Percentiles rank a stretch among this genome's conserved stretches.
phyloP scores from a whole-genome alignment of 2,797 vertebrate species.

The Darevskia mixta region DNA sequence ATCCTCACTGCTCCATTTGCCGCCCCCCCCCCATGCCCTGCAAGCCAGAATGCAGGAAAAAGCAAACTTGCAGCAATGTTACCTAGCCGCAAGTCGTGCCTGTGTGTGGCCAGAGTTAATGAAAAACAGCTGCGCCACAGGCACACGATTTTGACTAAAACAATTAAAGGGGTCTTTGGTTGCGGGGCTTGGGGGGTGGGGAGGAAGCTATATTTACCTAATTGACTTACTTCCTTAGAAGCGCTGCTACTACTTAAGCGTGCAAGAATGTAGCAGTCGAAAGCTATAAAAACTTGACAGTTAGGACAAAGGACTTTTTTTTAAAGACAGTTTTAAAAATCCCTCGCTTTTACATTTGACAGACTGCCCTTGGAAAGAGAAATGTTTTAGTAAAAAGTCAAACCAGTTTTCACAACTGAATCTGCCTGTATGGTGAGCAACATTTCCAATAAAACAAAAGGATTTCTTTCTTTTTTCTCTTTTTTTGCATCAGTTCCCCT shows the following conservation, averaged over 20 bases:
- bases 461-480: no score
- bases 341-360: neutral
- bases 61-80: conserved; percentile 36
- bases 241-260: conserved; percentile 49
- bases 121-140: conserved; percentile 51
- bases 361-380: neutral
- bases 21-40: no score
- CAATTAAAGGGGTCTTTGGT: conserved; percentile 54
- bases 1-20: neutral
- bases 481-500: no score
- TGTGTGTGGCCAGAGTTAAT: conserved; percentile 47
- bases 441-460: neutral
- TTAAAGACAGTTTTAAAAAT: neutral
- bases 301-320: neutral
- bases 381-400: neutral
- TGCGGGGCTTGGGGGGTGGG: conserved; percentile 31
- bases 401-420: neutral
- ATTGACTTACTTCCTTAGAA: conserved; percentile 43
- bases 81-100: neutral
- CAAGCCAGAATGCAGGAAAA: conserved; percentile 4
- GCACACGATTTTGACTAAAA: conserved; percentile 54
- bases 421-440: no score
- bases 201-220: conserved; percentile 56
- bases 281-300: conserved; percentile 38
- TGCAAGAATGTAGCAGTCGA: conserved; percentile 24